Base-by-base conservation (phyloP, 2,888 invertebrate species). In the Drosophila macrothrix region DNA sequence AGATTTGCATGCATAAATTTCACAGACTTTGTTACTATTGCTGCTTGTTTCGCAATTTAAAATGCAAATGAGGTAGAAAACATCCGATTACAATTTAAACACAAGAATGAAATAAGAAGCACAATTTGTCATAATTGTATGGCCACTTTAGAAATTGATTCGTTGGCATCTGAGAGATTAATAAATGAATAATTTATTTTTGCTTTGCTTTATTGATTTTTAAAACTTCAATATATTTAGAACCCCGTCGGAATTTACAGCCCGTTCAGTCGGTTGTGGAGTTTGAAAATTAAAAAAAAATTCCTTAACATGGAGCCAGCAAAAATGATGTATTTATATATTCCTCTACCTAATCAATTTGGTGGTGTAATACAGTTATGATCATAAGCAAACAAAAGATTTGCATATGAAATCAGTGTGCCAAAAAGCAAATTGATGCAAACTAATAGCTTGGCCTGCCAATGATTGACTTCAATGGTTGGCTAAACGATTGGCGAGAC, bases 401-500 rank as follows among this genome's bases (percentile, higher is more conserved):
- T 69, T 39, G 55, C 28, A 49, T 55, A 46, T 54, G 4, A 28
- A 60, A 31, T 25, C 25, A 31, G 39, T 50, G 10, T 37, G 14
- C 29, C 5, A 52, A 52, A 22, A 29, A 9, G 31, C 56, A 67
- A 81, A 67, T 33, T 46, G 25, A 25, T 46, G 25, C 16, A 22
- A 43, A 43, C 43, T 43, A 43, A 43, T 41, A 41, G 12, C 10
- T 41, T 41, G 41, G 4, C 41, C 10, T n/a, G n/a, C 55, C 64
- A 80, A 67, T 37, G 49, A 49, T 43, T 62, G 28, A 61, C 60
- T 63, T 35, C 22, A 37, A 19, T 16, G 62, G 56, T 33, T 16
- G 62, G 56, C 37, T 77, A 72, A 81, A 55, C 59, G 73, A 54
- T 46, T 35, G 61, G 43, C 69, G 65, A 84, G 76, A 73, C 73